These are phyloP conservation scores for Cyanoliseus patagonus DNA, from an alignment of 2,113 vertebrate species.

Conservation along the genomic window DNA sequence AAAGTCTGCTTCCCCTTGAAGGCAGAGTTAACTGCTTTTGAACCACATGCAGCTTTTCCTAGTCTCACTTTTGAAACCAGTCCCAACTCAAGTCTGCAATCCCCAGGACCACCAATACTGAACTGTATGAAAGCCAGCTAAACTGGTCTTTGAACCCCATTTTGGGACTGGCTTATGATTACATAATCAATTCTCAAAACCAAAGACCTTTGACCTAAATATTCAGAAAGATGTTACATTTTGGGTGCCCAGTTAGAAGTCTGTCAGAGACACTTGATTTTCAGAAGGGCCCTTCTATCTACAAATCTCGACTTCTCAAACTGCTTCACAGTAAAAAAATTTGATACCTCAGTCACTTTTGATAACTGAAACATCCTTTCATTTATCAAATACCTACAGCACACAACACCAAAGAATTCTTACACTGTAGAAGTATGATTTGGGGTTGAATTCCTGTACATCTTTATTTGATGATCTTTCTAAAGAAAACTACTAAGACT, in stretches of 20 bases:
- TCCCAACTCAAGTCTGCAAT: not conserved
- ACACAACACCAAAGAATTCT: not conserved
- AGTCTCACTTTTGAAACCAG: slow-evolving; percentile 1
- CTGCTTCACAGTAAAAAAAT: not conserved
- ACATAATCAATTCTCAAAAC: not conserved
- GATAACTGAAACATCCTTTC: not conserved
- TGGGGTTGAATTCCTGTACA: not conserved
- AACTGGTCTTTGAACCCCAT: not conserved
- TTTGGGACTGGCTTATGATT: not conserved
- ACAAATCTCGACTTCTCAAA: not conserved
- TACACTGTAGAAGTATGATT: not conserved
- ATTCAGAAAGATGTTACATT: not conserved
- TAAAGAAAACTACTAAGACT: not conserved
- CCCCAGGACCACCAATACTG: not conserved
- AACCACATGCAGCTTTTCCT: not conserved
- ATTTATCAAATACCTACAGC: not conserved
- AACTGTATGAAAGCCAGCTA: not conserved
- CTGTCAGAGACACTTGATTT: not conserved
- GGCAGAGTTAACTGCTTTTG: slow-evolving; percentile 4
- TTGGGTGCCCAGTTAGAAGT: not conserved
- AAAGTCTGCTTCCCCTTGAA: not conserved
- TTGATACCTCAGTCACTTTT: not conserved
- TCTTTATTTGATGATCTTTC: not conserved
- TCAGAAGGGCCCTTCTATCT: not conserved
- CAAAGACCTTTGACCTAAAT: not conserved